Evolutionary conservation across 2,888 invertebrate species (phyloP).

Genomic region (Scaptomyza tumidula): DNA sequence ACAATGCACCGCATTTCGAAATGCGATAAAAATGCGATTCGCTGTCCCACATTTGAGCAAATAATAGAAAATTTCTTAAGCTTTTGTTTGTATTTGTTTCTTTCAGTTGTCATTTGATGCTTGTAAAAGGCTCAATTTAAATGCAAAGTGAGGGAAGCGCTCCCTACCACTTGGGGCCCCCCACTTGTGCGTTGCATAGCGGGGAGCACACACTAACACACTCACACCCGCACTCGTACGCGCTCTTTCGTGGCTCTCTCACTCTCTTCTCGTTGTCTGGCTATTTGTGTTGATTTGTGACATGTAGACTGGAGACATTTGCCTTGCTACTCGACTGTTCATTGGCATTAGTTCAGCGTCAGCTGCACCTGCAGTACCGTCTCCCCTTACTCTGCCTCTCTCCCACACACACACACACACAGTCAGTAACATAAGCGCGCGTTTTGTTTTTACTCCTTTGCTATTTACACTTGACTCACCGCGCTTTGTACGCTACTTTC

Average conservation of each 20-base stretch:
- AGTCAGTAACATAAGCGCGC: too few relatives aligned
- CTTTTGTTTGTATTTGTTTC: constrained; percentile 47
- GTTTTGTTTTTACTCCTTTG: constrained; percentile 15
- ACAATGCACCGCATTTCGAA: constrained; percentile 52
- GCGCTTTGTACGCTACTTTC: constrained; percentile 45
- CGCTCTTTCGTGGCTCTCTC: neutral
- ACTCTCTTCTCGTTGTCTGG: constrained; percentile 6
- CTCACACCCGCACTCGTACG: constrained; percentile 2
- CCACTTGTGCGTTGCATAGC: constrained; percentile 31
- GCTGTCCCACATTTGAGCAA: constrained; percentile 62
- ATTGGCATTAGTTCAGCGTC: constrained; percentile 64
- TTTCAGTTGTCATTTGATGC: constrained; percentile 46
- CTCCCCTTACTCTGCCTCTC: constrained; percentile 3
- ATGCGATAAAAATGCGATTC: constrained; percentile 66
- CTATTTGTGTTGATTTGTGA: constrained; percentile 48
- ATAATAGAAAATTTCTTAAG: constrained; percentile 56
- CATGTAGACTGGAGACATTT: constrained; percentile 38
- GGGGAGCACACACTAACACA: constrained; percentile 9
- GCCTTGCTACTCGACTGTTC: constrained; percentile 70
- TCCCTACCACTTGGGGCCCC: constrained; percentile 20
- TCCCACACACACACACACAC: neutral
- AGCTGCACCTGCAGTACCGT: constrained; percentile 58
- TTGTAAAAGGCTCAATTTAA: constrained; percentile 35
- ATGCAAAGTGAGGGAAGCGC: constrained; percentile 35
- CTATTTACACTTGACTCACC: constrained; percentile 53